Evolutionary conservation across 2,888 invertebrate genomes (phyloP), one percentile per base, ranked within the genome.

Genomic region (Theretra japonica): DNA sequence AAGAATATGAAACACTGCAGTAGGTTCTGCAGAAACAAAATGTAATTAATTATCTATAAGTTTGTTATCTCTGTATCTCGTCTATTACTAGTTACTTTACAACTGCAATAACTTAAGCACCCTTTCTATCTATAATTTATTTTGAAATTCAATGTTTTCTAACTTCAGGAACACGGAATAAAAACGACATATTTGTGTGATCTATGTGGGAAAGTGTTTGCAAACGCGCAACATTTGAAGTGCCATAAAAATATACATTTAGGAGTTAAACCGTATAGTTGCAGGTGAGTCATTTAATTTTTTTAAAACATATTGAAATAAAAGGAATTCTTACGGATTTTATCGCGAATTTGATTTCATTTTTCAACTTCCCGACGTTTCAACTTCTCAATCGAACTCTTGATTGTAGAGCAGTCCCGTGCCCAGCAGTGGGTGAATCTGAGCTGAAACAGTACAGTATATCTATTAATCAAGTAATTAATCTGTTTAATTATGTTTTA

Each of bases 151-250:
- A 21, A 25, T 65, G 21, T 48, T 48, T 65, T 28, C 33, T 33
- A 19, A 0, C 76, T 78, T 5, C 71, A 92, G 82, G 86, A 87
- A 11, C 95, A 96, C 76, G 95, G 95, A 0, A 90, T 95, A 25
- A 89, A 87, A 62, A 72, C 74, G 1, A 71, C 74, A 2, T 77
- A 75, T 7, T 90, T 96, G 0, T 96, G 96, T 74, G 95, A 96
- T 72, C 85, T 95, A 5, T 96, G 96, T 76, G 96, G 95, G 0
- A 96, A 96, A 77, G 92, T 94, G 1, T 82, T 96, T 21, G 89
- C 93, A 0, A 95, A 90, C 70, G 89, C 86, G 41, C 95, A 94
- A 75, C 95, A 95, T 72, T 81, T 96, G 62, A 94, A 94, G 73
- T 89, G 93, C 33, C 95, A 96, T 75, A 89, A 93, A 59, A 85